These are phyloP conservation scores for Zosterops borbonicus DNA, from an alignment of 2,113 vertebrate species.

Conservation along the genomic window DNA sequence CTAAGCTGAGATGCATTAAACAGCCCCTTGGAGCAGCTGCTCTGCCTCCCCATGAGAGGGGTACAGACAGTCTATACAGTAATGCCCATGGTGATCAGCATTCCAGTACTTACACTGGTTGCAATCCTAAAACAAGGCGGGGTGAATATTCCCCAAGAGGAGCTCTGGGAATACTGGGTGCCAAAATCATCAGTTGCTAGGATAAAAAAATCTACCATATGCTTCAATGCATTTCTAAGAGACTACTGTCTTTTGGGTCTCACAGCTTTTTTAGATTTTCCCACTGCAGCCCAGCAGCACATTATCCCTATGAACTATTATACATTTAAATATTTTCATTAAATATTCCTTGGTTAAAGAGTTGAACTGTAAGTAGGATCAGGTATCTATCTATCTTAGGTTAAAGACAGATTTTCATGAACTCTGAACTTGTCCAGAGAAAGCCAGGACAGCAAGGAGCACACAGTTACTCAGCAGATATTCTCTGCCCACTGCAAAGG, in stretches of 20 bases:
- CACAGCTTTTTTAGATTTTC: not conserved
- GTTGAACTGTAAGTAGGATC: not conserved
- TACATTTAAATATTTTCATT: not conserved
- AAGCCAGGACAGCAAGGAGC: not conserved
- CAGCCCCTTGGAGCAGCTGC: not conserved
- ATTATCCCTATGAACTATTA: not conserved
- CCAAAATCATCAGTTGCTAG: not conserved
- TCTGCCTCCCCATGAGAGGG: not conserved
- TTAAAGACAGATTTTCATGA: not conserved
- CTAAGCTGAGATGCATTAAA: not conserved
- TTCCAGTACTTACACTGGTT: not conserved
- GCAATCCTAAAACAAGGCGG: not conserved
- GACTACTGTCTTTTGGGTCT: not conserved
- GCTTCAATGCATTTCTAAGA: not conserved
- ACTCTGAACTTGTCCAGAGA: not conserved
- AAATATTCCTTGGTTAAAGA: not conserved
- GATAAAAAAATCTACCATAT: not conserved
- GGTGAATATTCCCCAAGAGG: not conserved
- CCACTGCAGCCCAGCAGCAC: not conserved
- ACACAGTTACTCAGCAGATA: not conserved
- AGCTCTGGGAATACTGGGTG: not conserved
- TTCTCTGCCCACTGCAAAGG: not conserved
- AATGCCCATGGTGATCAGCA: not conserved
- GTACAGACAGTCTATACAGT: not conserved
- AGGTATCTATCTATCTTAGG: not conserved